Conservation (phyloP, 2,113 vertebrate genomes). For the Psettodes erumei region DNA sequence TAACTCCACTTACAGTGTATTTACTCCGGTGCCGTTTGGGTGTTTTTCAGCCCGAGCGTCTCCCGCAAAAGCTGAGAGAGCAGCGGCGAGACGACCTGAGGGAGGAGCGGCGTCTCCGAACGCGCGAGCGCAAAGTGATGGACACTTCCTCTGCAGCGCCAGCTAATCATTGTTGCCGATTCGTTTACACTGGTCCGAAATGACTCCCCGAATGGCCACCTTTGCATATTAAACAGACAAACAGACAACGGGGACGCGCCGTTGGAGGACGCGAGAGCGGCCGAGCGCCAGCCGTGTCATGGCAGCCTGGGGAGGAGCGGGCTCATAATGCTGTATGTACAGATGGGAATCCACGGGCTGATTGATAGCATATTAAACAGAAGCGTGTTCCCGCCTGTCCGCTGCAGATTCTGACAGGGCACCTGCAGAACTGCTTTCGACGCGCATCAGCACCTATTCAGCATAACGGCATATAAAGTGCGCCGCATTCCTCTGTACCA, state of each 20-base stretch:
- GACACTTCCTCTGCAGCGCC: conserved; percentile 72
- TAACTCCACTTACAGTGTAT: conserved; percentile 76
- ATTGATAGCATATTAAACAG: conserved; percentile 76
- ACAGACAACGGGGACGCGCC: conserved; percentile 69
- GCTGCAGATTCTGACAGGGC: conserved; percentile 71
- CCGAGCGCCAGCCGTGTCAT: conserved; percentile 52
- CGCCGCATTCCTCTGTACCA: conserved; percentile 58
- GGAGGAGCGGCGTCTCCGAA: conserved; percentile 60
- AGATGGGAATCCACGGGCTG: conserved; percentile 59
- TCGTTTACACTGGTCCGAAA: conserved; percentile 81
- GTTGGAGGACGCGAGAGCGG: conserved; percentile 68
- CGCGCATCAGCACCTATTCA: conserved; percentile 77
- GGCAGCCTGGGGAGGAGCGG: conserved; percentile 53
- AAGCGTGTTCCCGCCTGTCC: conserved; percentile 63
- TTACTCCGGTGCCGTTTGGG: conserved; percentile 69
- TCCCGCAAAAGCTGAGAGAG: conserved; percentile 48
- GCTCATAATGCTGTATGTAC: conserved; percentile 64
- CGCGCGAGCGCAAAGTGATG: conserved; percentile 71
- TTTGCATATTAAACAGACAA: conserved; percentile 80
- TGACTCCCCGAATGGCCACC: conserved; percentile 79
- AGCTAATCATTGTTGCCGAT: conserved; percentile 80
- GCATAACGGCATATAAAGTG: conserved; percentile 73
- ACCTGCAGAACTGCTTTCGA: conserved; percentile 72
- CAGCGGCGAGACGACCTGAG: conserved; percentile 50
- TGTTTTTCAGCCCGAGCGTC: conserved; percentile 55